phyloP scores from a whole-genome alignment of 2,113 vertebrate genomes.

The Gallinago jamesoni region DNA sequence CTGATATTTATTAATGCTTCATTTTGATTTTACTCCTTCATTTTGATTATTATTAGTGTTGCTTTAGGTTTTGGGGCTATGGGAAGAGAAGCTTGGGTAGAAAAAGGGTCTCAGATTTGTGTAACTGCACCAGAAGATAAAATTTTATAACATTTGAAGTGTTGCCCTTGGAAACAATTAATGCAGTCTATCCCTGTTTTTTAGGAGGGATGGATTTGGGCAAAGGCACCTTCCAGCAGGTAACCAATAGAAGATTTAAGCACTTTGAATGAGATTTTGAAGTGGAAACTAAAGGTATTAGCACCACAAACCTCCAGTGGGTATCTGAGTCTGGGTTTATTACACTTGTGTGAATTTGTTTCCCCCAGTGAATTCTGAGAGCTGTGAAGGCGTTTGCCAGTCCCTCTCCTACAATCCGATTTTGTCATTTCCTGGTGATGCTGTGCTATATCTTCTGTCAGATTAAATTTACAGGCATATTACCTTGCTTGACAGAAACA shows the following conservation, averaged over 20 bases:
- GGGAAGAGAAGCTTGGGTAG: neutral
- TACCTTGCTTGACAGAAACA: neutral
- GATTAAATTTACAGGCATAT: constrained; percentile 35
- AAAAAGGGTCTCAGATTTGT: neutral
- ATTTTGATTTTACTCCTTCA: neutral
- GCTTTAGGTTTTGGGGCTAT: neutral
- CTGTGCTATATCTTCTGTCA: constrained; percentile 46
- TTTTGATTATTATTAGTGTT: neutral
- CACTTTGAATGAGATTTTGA: constrained; percentile 20
- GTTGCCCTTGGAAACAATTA: constrained; percentile 50
- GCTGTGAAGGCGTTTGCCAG: constrained; percentile 14
- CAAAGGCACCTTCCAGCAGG: neutral
- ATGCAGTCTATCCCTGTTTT: neutral
- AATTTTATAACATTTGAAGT: neutral
- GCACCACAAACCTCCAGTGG: constrained; percentile 3
- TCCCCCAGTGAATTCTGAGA: constrained; percentile 2
- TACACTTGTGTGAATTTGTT: constrained; percentile 35
- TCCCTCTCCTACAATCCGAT: constrained; percentile 25
- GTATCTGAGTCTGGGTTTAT: constrained; percentile 1
- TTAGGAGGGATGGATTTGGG: neutral
- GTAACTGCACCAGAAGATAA: neutral
- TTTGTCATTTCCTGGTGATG: constrained; percentile 51
- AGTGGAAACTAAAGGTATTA: constrained; percentile 30
- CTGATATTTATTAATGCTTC: neutral
- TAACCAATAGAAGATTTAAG: neutral